Evolutionary conservation across 2,113 vertebrate genomes (phyloP).

Genomic region (Seriola dumerili): DNA sequence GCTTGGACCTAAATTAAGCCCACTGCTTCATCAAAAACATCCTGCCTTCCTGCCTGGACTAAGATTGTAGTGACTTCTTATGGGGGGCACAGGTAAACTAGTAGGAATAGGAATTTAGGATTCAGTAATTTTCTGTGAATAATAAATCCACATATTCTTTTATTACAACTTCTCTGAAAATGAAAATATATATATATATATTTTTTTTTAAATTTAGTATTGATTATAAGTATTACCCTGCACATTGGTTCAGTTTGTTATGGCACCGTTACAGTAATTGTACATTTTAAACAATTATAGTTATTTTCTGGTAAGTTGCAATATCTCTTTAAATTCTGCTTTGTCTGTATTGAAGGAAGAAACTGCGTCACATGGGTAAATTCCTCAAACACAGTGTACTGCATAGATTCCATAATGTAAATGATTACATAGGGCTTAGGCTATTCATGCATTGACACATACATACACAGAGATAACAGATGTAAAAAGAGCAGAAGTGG

Average conservation of each 20-base stretch:
- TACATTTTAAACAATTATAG: background rate
- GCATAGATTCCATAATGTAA: constrained; percentile 18
- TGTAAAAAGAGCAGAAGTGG: background rate
- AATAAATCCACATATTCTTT: background rate
- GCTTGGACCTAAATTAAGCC: constrained; percentile 87
- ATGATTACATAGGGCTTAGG: constrained; percentile 3
- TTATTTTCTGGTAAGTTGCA: background rate
- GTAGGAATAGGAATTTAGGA: background rate
- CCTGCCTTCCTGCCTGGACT: constrained; percentile 81
- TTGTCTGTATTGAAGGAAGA: background rate
- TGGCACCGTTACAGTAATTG: background rate
- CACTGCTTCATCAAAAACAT: constrained; percentile 90
- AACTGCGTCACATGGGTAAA: background rate
- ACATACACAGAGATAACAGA: constrained; percentile 3
- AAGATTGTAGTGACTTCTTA: constrained; percentile 83
- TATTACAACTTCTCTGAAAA: constrained; percentile 12
- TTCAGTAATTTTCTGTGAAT: background rate
- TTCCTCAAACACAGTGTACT: constrained; percentile 6
- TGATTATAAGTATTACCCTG: background rate
- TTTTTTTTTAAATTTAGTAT: too few species aligned
- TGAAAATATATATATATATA: background rate
- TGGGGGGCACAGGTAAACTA: constrained; percentile 67
- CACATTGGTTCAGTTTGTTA: background rate
- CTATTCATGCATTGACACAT: background rate
- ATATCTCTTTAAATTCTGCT: background rate